phyloP scores from a whole-genome alignment of 1,140 invertebrate genomes.

The Portunus trituberculatus region DNA sequence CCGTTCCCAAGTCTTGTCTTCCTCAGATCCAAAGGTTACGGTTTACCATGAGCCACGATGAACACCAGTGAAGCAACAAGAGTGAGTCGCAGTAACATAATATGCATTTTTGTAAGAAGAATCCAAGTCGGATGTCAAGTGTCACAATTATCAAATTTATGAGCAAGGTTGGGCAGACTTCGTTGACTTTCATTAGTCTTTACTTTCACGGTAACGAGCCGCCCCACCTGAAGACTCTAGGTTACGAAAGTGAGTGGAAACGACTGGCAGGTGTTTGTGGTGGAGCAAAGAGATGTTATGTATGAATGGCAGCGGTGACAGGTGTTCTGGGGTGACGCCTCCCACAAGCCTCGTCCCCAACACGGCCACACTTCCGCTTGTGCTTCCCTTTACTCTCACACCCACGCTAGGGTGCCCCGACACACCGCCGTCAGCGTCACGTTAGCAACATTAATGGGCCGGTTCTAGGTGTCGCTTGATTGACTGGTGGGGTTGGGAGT shows the following conservation, averaged over 20 bases:
- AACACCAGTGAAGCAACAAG: background rate
- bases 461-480: background rate
- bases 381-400: background rate
- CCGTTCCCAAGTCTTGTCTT: background rate
- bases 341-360: conserved; percentile 25
- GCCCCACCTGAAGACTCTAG: background rate
- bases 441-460: no score
- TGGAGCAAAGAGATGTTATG: background rate
- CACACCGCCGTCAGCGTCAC: background rate
- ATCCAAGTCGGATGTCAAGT: no score
- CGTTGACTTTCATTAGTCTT: background rate
- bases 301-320: conserved; percentile 11
- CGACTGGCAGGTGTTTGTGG: background rate
- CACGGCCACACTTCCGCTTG: conserved; percentile 17
- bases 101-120: no score
- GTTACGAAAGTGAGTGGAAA: background rate
- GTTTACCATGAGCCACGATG: background rate
- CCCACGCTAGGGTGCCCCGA: background rate
- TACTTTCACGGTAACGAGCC: background rate
- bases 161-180: background rate
- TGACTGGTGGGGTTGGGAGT: conserved; percentile 42
- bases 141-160: no score
- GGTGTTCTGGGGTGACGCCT: background rate
- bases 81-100: no score
- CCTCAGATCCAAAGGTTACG: background rate